phyloP scores from a whole-genome alignment of 2,888 invertebrate species.

The Heteropelma amictum region DNA sequence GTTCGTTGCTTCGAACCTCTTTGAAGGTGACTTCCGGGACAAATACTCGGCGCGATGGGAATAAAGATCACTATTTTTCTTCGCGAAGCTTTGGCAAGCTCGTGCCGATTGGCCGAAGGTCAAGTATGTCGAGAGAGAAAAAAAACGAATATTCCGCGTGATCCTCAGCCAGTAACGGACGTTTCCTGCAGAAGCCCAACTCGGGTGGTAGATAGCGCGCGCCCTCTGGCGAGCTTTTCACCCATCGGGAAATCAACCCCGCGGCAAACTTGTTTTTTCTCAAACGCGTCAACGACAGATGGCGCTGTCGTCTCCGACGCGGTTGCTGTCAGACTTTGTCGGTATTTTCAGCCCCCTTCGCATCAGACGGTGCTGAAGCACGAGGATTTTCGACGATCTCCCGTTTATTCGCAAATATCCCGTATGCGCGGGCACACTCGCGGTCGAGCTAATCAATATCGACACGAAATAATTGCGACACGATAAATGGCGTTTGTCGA shows the following conservation, averaged over 20 bases:
- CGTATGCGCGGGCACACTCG: too few relatives aligned
- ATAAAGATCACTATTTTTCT: not conserved
- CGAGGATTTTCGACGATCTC: not conserved
- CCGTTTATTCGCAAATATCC: too few relatives aligned
- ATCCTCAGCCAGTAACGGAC: constrained; percentile 31
- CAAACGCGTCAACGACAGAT: constrained; percentile 19
- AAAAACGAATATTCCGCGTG: not conserved
- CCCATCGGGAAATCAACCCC: constrained; percentile 15
- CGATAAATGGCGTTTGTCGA: too few relatives aligned
- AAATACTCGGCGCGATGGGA: not conserved
- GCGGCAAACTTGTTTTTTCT: too few relatives aligned
- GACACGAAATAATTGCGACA: too few relatives aligned
- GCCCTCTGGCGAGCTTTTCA: constrained; percentile 34
- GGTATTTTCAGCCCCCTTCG: not conserved
- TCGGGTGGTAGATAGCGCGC: constrained; percentile 27
- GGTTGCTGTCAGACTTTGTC: not conserved
- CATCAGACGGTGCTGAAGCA: too few relatives aligned
- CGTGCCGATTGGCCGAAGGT: not conserved
- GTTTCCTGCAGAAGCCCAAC: constrained; percentile 21
- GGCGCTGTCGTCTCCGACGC: constrained; percentile 7
- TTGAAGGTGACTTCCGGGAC: not conserved
- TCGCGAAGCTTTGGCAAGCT: not conserved
- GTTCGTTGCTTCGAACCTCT: not conserved
- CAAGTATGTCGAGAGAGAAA: not conserved
- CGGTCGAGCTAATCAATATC: too few relatives aligned